Percentiles rank a stretch among this genome's conserved stretches.
Evolutionary conservation across 2,888 invertebrate species (phyloP).

Genomic region (Tiphia femorata): DNA sequence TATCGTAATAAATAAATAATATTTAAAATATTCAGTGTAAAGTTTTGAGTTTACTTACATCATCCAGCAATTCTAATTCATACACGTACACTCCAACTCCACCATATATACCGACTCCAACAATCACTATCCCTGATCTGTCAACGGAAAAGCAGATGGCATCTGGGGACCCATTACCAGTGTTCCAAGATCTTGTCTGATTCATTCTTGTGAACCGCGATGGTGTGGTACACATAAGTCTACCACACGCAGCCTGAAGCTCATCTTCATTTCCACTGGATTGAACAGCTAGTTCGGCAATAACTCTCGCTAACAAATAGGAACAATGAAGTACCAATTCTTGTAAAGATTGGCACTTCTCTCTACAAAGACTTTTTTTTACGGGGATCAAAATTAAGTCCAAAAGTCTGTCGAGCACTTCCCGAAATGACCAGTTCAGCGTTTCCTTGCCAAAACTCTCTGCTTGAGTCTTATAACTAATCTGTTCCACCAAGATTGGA

Average conservation of each 20-base stretch:
- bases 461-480: conserved; percentile 77
- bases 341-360: conserved; percentile 72
- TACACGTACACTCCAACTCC: conserved; percentile 92
- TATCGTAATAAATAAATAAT: no score
- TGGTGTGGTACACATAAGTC: conserved; percentile 87
- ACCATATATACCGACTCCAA: conserved; percentile 91
- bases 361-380: conserved; percentile 71
- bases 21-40: not conserved
- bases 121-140: conserved; percentile 87
- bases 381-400: conserved; percentile 87
- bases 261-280: conserved; percentile 84
- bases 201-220: conserved; percentile 92
- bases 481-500: conserved; percentile 83
- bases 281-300: conserved; percentile 88
- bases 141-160: conserved; percentile 96
- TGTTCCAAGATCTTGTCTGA: conserved; percentile 94
- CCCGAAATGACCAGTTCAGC: conserved; percentile 78
- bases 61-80: conserved; percentile 89
- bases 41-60: conserved; percentile 70
- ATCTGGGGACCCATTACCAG: conserved; percentile 96
- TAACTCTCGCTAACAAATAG: conserved; percentile 83
- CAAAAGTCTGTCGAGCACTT: conserved; percentile 85
- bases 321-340: conserved; percentile 78
- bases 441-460: conserved; percentile 61
- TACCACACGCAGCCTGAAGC: conserved; percentile 79